These are phyloP conservation scores for Irena cyanogastra DNA, from an alignment of 2,113 vertebrate species.

Conservation along the genomic window DNA sequence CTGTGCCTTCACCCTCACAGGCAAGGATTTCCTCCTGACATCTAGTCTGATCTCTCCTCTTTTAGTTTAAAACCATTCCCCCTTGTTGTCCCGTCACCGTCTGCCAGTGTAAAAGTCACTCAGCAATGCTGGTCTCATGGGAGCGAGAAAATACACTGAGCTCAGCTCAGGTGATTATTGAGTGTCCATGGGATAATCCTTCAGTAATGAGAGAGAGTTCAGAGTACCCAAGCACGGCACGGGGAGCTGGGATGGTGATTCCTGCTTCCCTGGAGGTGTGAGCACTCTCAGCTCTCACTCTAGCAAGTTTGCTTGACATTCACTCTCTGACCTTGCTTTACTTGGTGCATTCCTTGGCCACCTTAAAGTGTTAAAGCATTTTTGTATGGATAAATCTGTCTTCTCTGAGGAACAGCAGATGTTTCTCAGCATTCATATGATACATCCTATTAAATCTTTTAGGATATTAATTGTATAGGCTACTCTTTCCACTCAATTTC, in stretches of 20 bases:
- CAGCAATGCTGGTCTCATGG: neutral
- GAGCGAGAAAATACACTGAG: neutral
- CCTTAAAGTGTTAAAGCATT: neutral
- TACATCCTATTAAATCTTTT: neutral
- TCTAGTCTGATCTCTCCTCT: neutral
- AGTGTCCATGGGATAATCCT: neutral
- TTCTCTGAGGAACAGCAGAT: neutral
- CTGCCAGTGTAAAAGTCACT: neutral
- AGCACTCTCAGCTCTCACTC: neutral
- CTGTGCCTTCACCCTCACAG: neutral
- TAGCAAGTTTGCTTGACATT: neutral
- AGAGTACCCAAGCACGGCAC: neutral
- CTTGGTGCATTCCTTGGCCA: accelerated
- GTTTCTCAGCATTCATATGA: neutral
- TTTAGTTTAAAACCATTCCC: neutral
- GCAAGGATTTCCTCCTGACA: neutral
- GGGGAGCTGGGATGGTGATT: neutral
- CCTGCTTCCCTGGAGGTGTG: neutral
- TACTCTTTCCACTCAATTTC: neutral
- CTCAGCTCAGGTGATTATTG: neutral
- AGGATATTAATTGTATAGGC: neutral
- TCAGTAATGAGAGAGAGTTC: neutral
- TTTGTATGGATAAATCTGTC: neutral
- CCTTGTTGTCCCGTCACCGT: neutral
- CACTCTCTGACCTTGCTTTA: neutral